These are phyloP conservation scores for Ethmia dodecea DNA, from an alignment of 2,888 invertebrate species.

Conservation along the genomic window DNA sequence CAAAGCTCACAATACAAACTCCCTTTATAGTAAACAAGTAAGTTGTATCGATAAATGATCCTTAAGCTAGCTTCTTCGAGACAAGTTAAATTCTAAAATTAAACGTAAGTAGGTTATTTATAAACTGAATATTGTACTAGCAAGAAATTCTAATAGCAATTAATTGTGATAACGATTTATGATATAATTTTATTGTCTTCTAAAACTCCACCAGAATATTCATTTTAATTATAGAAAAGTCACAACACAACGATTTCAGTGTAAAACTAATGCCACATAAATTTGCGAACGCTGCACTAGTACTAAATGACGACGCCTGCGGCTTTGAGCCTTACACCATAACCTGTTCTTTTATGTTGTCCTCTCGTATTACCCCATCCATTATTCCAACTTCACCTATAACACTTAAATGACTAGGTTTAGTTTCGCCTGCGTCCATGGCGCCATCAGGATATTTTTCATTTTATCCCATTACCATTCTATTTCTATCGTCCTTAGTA, in stretches of 20 bases:
- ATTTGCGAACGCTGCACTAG: slow-evolving; percentile 34
- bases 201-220: too few species aligned
- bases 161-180: too few species aligned
- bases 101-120: too few species aligned
- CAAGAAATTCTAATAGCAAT: too few species aligned
- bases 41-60: too few species aligned
- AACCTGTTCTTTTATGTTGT: slow-evolving; percentile 37
- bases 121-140: too few species aligned
- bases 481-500: slow-evolving; percentile 30
- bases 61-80: too few species aligned
- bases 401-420: slow-evolving; percentile 19
- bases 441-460: slow-evolving; percentile 24
- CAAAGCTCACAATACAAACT: too few species aligned
- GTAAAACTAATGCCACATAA: slow-evolving; percentile 45
- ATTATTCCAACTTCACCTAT: slow-evolving; percentile 25
- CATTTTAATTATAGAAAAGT: slow-evolving; percentile 37
- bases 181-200: too few species aligned
- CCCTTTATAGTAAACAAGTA: too few species aligned
- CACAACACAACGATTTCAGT: slow-evolving; percentile 37
- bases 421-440: slow-evolving; percentile 13
- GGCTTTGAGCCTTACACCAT: slow-evolving; percentile 29
- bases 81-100: too few species aligned
- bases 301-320: slow-evolving; percentile 42
- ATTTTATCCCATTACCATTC: slow-evolving; percentile 26
- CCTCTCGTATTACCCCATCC: slow-evolving; percentile 23